Percentiles rank a stretch among this genome's conserved stretches.
These are phyloP conservation scores for Steinernema carpocapsae DNA, from an alignment of 2,888 invertebrate genomes.

Conservation along the genomic window DNA sequence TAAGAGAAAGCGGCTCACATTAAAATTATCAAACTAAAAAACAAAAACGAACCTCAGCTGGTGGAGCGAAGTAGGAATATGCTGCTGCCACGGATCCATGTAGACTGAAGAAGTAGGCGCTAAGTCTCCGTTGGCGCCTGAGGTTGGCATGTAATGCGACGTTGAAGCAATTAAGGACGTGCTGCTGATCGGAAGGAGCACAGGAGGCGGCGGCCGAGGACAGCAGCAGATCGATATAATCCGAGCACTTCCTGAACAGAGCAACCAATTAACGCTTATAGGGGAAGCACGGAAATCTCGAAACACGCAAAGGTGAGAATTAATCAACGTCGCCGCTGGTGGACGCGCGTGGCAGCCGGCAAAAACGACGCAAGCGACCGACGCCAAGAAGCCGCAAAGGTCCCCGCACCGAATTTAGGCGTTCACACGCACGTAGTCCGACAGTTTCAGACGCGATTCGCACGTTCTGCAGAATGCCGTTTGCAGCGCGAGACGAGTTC, in stretches of 20 bases:
- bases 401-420: too few species aligned
- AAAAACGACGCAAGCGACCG: too few species aligned
- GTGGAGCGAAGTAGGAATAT: slow-evolving; percentile 16
- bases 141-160: neutral
- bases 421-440: too few species aligned
- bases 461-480: too few species aligned
- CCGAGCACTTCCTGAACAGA: slow-evolving; percentile 24
- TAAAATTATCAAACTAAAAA: neutral
- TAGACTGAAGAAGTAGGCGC: slow-evolving; percentile 24
- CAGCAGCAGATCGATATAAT: slow-evolving; percentile 10
- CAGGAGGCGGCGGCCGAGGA: slow-evolving; percentile 11
- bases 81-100: slow-evolving; percentile 29
- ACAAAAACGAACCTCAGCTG: neutral
- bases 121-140: slow-evolving; percentile 20
- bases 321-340: too few species aligned
- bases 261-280: neutral
- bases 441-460: too few species aligned
- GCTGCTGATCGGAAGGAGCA: neutral
- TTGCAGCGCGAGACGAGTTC: too few species aligned
- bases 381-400: too few species aligned
- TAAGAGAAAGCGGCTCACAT: too few species aligned
- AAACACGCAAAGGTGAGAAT: slow-evolving; percentile 9
- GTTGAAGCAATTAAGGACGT: slow-evolving; percentile 4
- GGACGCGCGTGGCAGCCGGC: too few species aligned
- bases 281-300: slow-evolving; percentile 4